phyloP scores from a whole-genome alignment of 2,888 invertebrate species.

The Torymus tubicola region DNA sequence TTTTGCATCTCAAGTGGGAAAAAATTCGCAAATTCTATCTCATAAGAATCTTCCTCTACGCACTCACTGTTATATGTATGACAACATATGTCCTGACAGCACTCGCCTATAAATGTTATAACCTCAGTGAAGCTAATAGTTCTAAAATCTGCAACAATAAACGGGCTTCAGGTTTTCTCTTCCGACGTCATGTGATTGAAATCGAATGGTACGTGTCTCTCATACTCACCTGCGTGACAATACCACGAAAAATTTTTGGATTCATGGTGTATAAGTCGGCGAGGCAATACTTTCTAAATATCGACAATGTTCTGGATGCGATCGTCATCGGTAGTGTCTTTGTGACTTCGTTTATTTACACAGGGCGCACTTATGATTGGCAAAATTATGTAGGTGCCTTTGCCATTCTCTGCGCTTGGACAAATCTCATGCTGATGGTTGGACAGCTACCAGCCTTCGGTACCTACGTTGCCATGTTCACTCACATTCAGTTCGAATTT shows the following conservation, averaged over 20 bases:
- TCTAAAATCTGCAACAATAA: conserved; percentile 70
- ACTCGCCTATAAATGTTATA: conserved; percentile 73
- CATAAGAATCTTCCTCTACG: conserved; percentile 70
- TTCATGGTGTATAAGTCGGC: conserved; percentile 72
- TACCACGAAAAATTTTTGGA: conserved; percentile 73
- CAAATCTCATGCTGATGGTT: conserved; percentile 76
- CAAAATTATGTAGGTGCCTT: conserved; percentile 75
- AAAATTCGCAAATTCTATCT: conserved; percentile 77
- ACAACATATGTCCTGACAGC: conserved; percentile 73
- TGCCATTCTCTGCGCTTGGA: conserved; percentile 76
- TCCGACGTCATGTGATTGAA: conserved; percentile 69
- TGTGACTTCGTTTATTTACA: conserved; percentile 72
- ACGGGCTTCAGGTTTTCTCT: conserved; percentile 67
- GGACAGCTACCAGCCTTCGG: conserved; percentile 77
- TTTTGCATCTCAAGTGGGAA: conserved; percentile 77
- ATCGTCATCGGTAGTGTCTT: conserved; percentile 72
- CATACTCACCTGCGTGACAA: conserved; percentile 71
- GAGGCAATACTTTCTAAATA: conserved; percentile 73
- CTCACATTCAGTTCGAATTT: conserved; percentile 75
- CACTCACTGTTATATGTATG: conserved; percentile 72
- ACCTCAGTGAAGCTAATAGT: conserved; percentile 65
- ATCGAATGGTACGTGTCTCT: conserved; percentile 72
- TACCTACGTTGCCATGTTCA: conserved; percentile 77
- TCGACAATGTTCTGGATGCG: conserved; percentile 74
- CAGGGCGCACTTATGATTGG: conserved; percentile 73